These are phyloP conservation scores for Zapornia atra DNA, from an alignment of 2,113 vertebrate species.

Conservation along the genomic window DNA sequence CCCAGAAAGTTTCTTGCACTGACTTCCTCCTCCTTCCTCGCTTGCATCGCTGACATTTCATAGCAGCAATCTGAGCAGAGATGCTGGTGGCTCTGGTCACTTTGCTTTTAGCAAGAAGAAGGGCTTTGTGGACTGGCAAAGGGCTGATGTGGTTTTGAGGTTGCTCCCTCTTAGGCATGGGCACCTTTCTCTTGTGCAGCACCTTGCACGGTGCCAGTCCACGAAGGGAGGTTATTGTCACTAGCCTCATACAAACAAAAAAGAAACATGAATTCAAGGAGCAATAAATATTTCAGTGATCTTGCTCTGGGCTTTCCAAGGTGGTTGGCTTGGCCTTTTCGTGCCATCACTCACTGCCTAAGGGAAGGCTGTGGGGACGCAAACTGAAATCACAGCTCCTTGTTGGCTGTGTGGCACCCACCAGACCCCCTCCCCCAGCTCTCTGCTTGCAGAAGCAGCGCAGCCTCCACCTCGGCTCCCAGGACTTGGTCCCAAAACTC, in stretches of 20 bases:
- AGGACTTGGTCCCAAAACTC: not conserved
- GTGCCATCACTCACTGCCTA: accelerated
- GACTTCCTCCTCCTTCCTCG: not conserved
- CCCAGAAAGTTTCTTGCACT: not conserved
- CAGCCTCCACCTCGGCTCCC: not conserved
- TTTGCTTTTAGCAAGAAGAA: not conserved
- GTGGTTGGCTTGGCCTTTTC: not conserved
- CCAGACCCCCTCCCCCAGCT: not conserved
- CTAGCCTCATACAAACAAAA: not conserved
- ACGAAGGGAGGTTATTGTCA: not conserved
- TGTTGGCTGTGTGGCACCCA: not conserved
- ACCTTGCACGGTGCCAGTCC: accelerated
- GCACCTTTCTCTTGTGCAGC: not conserved
- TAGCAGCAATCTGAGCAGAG: not conserved
- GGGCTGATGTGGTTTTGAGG: not conserved
- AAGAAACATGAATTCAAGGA: not conserved
- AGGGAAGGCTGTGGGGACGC: not conserved
- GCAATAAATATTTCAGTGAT: not conserved
- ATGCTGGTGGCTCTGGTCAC: not conserved
- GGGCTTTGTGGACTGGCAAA: not conserved
- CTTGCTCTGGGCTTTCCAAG: not conserved
- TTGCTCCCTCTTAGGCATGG: not conserved
- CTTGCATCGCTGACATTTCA: not conserved
- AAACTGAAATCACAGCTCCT: not conserved
- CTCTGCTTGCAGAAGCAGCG: not conserved